Evolutionary conservation across 2,888 invertebrate species (phyloP).

Genomic region (Platycheirus albimanus): DNA sequence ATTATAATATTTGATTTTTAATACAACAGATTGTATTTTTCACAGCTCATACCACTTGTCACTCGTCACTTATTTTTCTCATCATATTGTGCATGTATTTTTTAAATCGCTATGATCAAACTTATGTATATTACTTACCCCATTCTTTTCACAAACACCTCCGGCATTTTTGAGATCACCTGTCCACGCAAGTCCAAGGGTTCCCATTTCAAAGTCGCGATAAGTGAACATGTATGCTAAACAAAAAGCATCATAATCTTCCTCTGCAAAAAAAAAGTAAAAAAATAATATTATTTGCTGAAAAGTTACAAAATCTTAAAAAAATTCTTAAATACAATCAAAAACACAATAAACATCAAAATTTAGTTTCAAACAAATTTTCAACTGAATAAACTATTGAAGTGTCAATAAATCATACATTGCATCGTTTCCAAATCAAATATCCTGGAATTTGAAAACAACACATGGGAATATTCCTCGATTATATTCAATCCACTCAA

Average conservation of each 20-base stretch:
- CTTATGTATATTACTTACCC: slow-evolving; percentile 88
- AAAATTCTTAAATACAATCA: too few relatives aligned
- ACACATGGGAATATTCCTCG: slow-evolving; percentile 37
- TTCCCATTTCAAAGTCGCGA: slow-evolving; percentile 97
- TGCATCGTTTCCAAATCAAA: slow-evolving; percentile 20
- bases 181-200: slow-evolving; percentile 98
- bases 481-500: slow-evolving; percentile 29
- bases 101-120: too few relatives aligned
- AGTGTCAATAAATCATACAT: slow-evolving; percentile 4
- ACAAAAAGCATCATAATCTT: slow-evolving; percentile 99
- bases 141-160: slow-evolving; percentile 98
- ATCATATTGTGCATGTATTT: too few relatives aligned
- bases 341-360: too few relatives aligned
- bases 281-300: slow-evolving; percentile 75
- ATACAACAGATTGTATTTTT: too few relatives aligned
- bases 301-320: too few relatives aligned
- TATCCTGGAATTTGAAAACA: slow-evolving; percentile 23
- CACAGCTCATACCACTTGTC: too few relatives aligned
- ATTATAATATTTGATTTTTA: too few relatives aligned
- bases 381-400: slow-evolving; percentile 28
- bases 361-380: background rate
- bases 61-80: too few relatives aligned
- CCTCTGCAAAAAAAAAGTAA: slow-evolving; percentile 87
- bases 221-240: slow-evolving; percentile 99
- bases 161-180: slow-evolving; percentile 98